Evolutionary conservation across 2,888 invertebrate species (phyloP).

Genomic region (Deroplatys truncata): DNA sequence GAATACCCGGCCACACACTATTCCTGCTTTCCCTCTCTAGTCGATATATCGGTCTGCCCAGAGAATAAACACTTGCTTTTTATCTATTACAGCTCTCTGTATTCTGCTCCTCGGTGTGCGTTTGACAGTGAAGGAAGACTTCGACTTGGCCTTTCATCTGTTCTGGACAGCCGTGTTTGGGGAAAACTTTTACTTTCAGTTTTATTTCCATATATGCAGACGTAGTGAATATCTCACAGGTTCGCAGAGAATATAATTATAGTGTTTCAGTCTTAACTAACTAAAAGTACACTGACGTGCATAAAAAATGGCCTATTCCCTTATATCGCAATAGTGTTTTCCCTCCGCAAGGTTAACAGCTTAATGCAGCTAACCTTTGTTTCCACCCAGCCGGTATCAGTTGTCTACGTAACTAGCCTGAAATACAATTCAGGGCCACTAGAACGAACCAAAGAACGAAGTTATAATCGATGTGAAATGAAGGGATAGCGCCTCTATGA

Average conservation of each 20-base stretch:
- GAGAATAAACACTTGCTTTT: neutral
- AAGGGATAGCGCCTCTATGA: too few relatives aligned
- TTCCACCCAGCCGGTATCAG: too few relatives aligned
- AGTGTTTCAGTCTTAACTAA: too few relatives aligned
- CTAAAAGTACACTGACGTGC: too few relatives aligned
- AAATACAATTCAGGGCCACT: too few relatives aligned
- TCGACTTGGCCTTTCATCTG: neutral
- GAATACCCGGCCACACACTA: neutral
- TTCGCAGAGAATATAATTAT: neutral
- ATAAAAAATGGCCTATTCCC: too few relatives aligned
- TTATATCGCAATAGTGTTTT: too few relatives aligned
- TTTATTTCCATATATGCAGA: neutral
- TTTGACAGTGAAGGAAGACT: neutral
- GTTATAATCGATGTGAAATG: too few relatives aligned
- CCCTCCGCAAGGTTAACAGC: too few relatives aligned
- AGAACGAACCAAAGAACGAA: too few relatives aligned
- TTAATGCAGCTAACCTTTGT: too few relatives aligned
- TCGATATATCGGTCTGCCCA: neutral
- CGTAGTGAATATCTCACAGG: neutral
- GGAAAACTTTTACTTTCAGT: neutral
- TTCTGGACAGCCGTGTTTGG: neutral
- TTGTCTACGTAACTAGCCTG: too few relatives aligned
- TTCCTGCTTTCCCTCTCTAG: neutral
- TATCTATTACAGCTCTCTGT: neutral
- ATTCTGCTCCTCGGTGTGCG: neutral